Evolutionary conservation across 2,888 invertebrate genomes (phyloP).

Genomic region (Lutraria lutraria): DNA sequence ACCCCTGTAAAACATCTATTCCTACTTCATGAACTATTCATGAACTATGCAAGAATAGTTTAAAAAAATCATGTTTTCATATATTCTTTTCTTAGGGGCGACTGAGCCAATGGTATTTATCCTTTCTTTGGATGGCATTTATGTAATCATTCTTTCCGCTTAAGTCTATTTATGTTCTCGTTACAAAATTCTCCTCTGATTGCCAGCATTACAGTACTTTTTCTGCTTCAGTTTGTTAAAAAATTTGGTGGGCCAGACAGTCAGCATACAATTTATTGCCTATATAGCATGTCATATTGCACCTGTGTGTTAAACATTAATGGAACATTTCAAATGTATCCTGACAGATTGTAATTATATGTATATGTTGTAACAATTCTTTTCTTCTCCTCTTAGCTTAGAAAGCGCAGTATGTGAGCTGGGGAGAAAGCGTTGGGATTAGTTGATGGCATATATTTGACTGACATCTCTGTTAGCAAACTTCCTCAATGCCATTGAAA

Average conservation of each 20-base stretch:
- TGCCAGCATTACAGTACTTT: not conserved
- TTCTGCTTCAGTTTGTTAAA: not conserved
- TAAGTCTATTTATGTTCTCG: not conserved
- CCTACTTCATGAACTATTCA: too few relatives aligned
- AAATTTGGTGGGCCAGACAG: not conserved
- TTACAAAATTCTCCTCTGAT: not conserved
- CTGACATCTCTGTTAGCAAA: conserved; percentile 7
- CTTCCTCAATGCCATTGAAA: not conserved
- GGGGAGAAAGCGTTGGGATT: not conserved
- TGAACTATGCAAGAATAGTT: too few relatives aligned
- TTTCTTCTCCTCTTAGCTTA: not conserved
- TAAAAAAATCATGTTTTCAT: too few relatives aligned
- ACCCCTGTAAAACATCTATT: too few relatives aligned
- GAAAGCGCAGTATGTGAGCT: not conserved
- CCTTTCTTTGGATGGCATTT: too few relatives aligned
- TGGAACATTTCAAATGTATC: conserved; percentile 18
- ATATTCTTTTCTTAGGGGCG: too few relatives aligned
- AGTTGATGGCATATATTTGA: not conserved
- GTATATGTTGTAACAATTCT: conserved; percentile 7
- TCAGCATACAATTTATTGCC: not conserved
- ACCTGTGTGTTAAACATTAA: conserved; percentile 13
- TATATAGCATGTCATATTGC: not conserved
- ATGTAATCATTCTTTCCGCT: not conserved
- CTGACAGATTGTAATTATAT: conserved; percentile 22
- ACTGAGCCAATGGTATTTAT: too few relatives aligned